Evolutionary conservation across 2,888 invertebrate species (phyloP), one percentile per base, ranked within the genome.

Genomic region (Agapostemon virescens): DNA sequence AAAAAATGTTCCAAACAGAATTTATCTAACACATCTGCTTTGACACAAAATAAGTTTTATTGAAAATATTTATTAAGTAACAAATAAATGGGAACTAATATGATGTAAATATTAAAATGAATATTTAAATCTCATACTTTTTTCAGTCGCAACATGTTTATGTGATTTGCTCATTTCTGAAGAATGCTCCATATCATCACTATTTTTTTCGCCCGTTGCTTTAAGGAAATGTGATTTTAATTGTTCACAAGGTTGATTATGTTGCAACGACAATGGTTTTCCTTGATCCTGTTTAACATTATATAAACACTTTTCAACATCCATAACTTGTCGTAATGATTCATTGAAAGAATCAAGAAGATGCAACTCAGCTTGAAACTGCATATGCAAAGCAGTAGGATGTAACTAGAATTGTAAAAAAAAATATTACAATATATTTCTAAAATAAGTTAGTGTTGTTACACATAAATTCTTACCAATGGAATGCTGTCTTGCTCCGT

Each of bases 341-440:
- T 95, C 94, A 79, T 95, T 94, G 87, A 95, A 94, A 68, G 95
- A 94, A 85, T 95, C 95, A 58, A 95, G 90, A 64, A 95, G 93
- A 90, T 94, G 94, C 67, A 95, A 92, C 91, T 95, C 95, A 0
- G 95, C 94, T 89, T 94, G 94, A 87, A 95, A 94, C 88, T 94
- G 94, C 86, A 94, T 92, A 89, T 95, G 94, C 69, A 95, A 93
- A 68, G 94, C 94, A 80, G 93, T 93, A 13, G 94, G 94, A 79
- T 92, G 91, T 67, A 91, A 74, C 89, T 90, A 45, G 69, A 87
- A 88, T 78, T 73, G 13, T 36, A 58, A 69, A 58, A 58, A n/a
- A n/a, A 52, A 52, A n/a, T 49, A 11, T 64, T n/a, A n/a, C 11
- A 49, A n/a, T 15, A 61, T 33, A 74, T 42, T 30, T 45, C 42